Evolutionary conservation across 2,797 vertebrate species (phyloP).

Genomic region (Fundulus diaphanus): DNA sequence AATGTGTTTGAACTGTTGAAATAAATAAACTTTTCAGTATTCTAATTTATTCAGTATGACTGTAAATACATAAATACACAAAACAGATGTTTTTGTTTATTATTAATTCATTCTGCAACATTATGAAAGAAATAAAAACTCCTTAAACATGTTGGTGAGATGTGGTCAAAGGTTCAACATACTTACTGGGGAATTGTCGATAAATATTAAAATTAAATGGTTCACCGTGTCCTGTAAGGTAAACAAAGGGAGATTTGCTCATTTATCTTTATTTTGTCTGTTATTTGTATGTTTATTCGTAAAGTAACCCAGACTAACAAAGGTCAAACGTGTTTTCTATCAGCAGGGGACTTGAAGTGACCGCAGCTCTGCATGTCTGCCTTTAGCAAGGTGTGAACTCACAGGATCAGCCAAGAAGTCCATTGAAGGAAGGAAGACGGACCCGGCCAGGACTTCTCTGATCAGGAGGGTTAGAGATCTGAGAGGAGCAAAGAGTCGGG

Average conservation of each 20-base stretch:
- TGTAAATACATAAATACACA: neutral
- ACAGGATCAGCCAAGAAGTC: conserved; percentile 98
- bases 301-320: conserved; percentile 12
- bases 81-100: neutral
- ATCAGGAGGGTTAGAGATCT: conserved; percentile 94
- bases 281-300: neutral
- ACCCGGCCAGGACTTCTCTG: conserved; percentile 95
- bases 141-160: neutral
- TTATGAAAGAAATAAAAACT: neutral
- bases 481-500: conserved; percentile 44
- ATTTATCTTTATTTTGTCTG: neutral
- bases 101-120: conserved; percentile 2
- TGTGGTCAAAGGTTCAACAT: neutral
- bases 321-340: too few species aligned
- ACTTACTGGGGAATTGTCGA: conserved; percentile 95
- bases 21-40: neutral
- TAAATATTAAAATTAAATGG: conserved; percentile 93
- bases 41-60: neutral
- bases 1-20: neutral
- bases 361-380: conserved; percentile 11
- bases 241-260: conserved; percentile 22
- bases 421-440: conserved; percentile 96
- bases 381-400: conserved; percentile 72
- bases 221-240: conserved; percentile 92
- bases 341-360: neutral